Conservation (phyloP, 2,113 vertebrate genomes). For the Notechis scutatus region DNA sequence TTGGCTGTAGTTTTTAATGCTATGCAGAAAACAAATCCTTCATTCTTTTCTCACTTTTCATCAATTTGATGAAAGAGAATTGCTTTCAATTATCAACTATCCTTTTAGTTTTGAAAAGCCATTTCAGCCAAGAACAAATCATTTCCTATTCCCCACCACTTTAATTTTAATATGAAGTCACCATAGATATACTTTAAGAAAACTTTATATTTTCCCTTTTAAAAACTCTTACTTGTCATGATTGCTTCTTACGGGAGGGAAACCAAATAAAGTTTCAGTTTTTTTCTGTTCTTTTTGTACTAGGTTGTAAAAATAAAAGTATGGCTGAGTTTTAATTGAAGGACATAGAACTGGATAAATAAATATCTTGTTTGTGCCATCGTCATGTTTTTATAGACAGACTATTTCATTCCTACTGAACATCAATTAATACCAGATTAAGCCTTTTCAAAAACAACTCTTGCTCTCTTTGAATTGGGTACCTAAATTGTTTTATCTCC, state of each 20-base stretch:
- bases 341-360: background rate
- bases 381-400: background rate
- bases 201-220: background rate
- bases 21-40: background rate
- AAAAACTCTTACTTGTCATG: background rate
- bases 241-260: background rate
- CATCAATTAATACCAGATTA: background rate
- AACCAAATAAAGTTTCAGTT: background rate
- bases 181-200: background rate
- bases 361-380: background rate
- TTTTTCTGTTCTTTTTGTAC: background rate
- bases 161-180: background rate
- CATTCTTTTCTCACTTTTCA: background rate
- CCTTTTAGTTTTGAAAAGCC: background rate
- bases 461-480: background rate
- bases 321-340: background rate
- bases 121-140: background rate
- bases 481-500: background rate
- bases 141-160: background rate
- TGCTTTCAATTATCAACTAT: background rate
- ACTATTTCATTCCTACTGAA: background rate
- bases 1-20: background rate
- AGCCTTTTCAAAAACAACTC: background rate
- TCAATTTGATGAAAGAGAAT: background rate
- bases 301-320: background rate